phyloP scores from a whole-genome alignment of 2,888 invertebrate genomes.

The Colostygia pectinataria region DNA sequence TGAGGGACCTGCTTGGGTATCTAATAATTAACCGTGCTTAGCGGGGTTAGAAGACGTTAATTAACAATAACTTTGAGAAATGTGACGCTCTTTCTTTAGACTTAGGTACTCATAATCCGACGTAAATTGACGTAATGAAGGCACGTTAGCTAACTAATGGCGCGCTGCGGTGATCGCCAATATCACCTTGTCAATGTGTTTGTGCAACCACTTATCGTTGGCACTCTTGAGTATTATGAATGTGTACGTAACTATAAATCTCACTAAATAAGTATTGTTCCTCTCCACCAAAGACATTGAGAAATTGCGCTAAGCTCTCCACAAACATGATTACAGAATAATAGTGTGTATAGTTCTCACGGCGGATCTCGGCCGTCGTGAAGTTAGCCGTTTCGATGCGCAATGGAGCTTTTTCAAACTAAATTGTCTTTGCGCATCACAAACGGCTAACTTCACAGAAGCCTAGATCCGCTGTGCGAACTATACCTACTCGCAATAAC shows the following conservation, averaged over 20 bases:
- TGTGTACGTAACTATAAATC: not conserved
- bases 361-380: too few relatives aligned
- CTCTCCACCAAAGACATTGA: too few relatives aligned
- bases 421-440: too few relatives aligned
- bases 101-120: constrained; percentile 22
- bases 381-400: too few relatives aligned
- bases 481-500: too few relatives aligned
- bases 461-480: too few relatives aligned
- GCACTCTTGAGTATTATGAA: not conserved
- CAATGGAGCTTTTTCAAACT: too few relatives aligned
- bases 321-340: too few relatives aligned
- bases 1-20: too few relatives aligned
- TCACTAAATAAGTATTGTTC: not conserved
- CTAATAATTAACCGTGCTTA: not conserved
- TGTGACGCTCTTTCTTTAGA: constrained; percentile 7
- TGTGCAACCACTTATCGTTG: constrained; percentile 16
- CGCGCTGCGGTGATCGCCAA: constrained; percentile 2
- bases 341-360: too few relatives aligned
- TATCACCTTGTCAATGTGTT: constrained; percentile 18
- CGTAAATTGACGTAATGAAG: constrained; percentile 25
- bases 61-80: not conserved
- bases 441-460: too few relatives aligned
- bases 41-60: not conserved
- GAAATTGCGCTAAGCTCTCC: too few relatives aligned
- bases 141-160: constrained; percentile 20